Evolutionary conservation across 2,113 vertebrate species (phyloP).

Genomic region (Syrrhaptes paradoxus): DNA sequence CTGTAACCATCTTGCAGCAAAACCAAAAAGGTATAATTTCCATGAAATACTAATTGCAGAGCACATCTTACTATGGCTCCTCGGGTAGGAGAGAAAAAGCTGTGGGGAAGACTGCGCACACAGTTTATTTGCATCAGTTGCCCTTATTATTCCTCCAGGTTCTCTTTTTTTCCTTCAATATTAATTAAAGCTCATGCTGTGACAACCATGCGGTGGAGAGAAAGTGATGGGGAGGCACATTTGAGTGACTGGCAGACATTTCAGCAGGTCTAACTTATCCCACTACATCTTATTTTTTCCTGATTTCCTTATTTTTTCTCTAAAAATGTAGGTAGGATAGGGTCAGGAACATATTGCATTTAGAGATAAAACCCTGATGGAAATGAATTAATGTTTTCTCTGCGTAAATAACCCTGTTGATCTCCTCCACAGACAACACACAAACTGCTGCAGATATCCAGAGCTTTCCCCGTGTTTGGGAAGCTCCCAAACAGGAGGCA

Average conservation of each 20-base stretch:
- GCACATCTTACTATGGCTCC: neutral
- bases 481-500: neutral
- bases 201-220: neutral
- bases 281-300: neutral
- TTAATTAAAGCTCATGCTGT: conserved; percentile 16
- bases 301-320: neutral
- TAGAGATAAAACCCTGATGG: neutral
- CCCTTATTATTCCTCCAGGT: conserved; percentile 13
- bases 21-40: neutral
- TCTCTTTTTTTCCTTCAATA: neutral
- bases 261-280: neutral
- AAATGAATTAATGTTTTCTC: neutral
- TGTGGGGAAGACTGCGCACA: neutral
- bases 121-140: conserved; percentile 2
- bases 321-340: neutral
- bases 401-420: neutral
- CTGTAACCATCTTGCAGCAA: neutral
- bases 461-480: neutral
- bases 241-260: neutral
- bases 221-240: neutral
- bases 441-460: neutral
- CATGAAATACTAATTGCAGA: conserved; percentile 30
- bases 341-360: neutral
- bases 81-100: neutral
- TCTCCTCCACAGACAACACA: neutral